These are phyloP conservation scores for Hypothenemus hampei DNA, from an alignment of 1,140 invertebrate species.

Conservation along the genomic window DNA sequence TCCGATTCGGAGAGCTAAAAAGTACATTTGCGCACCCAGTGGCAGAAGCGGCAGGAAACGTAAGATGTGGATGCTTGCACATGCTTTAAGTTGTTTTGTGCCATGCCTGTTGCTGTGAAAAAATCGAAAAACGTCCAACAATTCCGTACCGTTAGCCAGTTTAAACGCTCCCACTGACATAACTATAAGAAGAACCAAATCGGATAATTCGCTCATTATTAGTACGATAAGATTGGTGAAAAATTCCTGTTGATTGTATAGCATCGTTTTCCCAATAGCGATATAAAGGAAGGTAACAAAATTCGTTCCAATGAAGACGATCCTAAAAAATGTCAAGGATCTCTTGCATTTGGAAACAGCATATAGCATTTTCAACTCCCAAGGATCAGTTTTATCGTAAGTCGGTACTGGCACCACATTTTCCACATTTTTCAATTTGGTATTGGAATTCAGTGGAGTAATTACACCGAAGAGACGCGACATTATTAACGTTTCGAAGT, in stretches of 20 bases:
- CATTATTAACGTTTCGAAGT: too few species aligned
- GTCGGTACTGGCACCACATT: too few species aligned
- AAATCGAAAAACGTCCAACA: background rate
- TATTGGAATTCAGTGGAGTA: too few species aligned
- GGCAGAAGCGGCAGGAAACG: background rate
- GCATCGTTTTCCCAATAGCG: background rate
- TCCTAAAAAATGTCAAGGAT: background rate
- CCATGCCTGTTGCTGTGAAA: background rate
- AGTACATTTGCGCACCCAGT: background rate
- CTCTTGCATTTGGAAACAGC: background rate
- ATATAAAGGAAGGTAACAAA: background rate
- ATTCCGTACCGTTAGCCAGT: background rate
- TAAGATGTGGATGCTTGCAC: background rate
- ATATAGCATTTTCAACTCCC: background rate
- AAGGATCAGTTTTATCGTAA: background rate
- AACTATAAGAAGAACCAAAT: background rate
- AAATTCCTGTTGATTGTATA: background rate
- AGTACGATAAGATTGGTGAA: slow-evolving; percentile 1
- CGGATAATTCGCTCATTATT: background rate
- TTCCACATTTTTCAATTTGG: too few species aligned
- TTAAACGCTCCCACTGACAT: background rate
- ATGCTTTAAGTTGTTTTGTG: background rate
- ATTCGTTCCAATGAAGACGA: background rate
- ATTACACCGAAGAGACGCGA: too few species aligned
- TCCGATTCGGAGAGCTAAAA: background rate